Conservation (phyloP, 2,888 invertebrate genomes). For the Tipula unca region DNA sequence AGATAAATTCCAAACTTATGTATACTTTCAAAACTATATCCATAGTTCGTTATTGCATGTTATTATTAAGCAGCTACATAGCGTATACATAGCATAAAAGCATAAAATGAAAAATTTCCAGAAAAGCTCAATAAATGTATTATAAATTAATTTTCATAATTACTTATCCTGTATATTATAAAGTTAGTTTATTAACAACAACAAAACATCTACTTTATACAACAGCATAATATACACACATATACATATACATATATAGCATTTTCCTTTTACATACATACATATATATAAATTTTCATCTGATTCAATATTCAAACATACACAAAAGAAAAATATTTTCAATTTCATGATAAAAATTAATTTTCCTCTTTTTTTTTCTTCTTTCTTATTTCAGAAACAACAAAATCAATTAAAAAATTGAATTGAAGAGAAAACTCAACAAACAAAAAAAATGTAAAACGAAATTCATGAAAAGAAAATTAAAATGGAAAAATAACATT, state of each 20-base stretch:
- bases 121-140: not conserved
- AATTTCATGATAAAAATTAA: not conserved
- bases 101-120: not conserved
- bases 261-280: not conserved
- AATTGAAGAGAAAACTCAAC: not conserved
- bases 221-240: not conserved
- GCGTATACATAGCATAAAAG: not conserved
- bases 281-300: not conserved
- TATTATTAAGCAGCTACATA: not conserved
- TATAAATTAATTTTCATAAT: slow-evolving; percentile 14
- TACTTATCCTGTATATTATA: not conserved
- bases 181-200: not conserved
- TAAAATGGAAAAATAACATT: slow-evolving; percentile 8
- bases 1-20: not conserved
- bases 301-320: not conserved
- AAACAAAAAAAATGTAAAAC: not conserved
- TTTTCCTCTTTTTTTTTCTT: not conserved
- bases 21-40: not conserved
- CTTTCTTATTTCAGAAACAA: slow-evolving; percentile 1
- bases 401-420: slow-evolving; percentile 14
- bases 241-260: not conserved
- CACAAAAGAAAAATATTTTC: not conserved
- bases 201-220: not conserved
- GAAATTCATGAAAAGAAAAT: not conserved
- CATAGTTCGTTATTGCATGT: not conserved